These are phyloP conservation scores for Calephelis virginiensis DNA, from an alignment of 1,140 invertebrate species.

Conservation along the genomic window DNA sequence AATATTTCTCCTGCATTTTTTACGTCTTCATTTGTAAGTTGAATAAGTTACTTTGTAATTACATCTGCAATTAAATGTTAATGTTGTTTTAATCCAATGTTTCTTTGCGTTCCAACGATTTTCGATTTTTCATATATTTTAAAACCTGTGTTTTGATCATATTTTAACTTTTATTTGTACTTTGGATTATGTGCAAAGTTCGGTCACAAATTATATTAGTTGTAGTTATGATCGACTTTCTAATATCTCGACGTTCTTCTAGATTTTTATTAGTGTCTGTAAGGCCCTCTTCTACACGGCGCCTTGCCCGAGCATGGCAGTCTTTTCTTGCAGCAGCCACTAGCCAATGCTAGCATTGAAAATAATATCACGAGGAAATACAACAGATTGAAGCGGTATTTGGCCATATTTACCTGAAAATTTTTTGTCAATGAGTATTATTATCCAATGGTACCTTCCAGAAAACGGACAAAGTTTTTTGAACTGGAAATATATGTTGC, in stretches of 20 bases:
- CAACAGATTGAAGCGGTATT: constrained; percentile 37
- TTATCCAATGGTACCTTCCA: too few relatives aligned
- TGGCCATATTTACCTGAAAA: constrained; percentile 46
- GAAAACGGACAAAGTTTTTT: too few relatives aligned
- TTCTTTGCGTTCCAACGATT: not conserved
- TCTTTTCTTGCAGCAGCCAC: constrained; percentile 44
- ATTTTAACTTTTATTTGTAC: too few relatives aligned
- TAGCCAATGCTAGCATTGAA: constrained; percentile 39
- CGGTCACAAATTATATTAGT: too few relatives aligned
- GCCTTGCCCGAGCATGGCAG: constrained; percentile 50
- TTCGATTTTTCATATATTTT: not conserved
- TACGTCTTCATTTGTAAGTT: not conserved
- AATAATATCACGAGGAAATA: constrained; percentile 40
- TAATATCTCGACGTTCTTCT: too few relatives aligned
- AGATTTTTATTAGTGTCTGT: constrained; percentile 32
- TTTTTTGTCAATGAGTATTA: not conserved
- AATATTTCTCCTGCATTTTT: not conserved
- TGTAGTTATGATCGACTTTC: too few relatives aligned
- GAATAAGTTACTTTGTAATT: not conserved
- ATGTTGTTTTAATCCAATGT: not conserved
- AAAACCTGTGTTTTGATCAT: too few relatives aligned
- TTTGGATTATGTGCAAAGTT: too few relatives aligned
- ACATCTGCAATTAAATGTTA: not conserved
- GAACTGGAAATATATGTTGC: not conserved
- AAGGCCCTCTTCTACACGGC: constrained; percentile 55